Evolutionary conservation across 2,888 invertebrate species (phyloP), one percentile per base, ranked within the genome.

Genomic region (Callosobruchus maculatus): DNA sequence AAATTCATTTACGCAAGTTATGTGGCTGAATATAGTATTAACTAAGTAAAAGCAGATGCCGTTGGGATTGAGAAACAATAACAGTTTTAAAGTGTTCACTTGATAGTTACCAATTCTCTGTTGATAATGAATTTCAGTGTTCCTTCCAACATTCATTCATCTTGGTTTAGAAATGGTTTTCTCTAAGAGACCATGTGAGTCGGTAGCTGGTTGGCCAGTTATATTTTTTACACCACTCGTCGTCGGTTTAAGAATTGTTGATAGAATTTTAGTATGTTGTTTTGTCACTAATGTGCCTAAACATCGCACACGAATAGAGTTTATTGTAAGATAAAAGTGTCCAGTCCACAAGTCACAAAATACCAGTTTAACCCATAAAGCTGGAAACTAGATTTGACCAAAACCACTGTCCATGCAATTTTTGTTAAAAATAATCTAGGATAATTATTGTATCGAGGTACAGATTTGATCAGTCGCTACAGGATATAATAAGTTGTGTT

Each of bases 181-280:
- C 49, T 49, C 49, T 18, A 49, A 49, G 18, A 49, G 13, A 49
- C 18, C 18, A 26, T 49, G 13, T 49, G 49, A 18, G 13, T 26
- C 26, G 49, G 49, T 49, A 49, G 49, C 49, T 49, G 49, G 13
- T 49, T 3, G 49, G 49, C 13, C 31, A n/a, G 21, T 73, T 71
- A 71, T 76, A 68, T 71, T 80, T 79, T 75, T 74, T 80, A 81
- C 81, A 83, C 82, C 4, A 49, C 5, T 49, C 49, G 49, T 49
- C 49, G 49, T 49, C 49, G 49, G 49, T 70, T n/a, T 49, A 75
- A 72, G 74, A 70, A 72, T 73, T 71, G 71, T 73, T 68, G 73
- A 66, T 73, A 73, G 73, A 71, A 71, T 73, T n/a, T 71, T 69
- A 72, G 75, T 73, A 70, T 73, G 73, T 73, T 68, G 71, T 72